Base-by-base conservation (phyloP, 2,888 invertebrate species). In the Andrena trimmerana region DNA sequence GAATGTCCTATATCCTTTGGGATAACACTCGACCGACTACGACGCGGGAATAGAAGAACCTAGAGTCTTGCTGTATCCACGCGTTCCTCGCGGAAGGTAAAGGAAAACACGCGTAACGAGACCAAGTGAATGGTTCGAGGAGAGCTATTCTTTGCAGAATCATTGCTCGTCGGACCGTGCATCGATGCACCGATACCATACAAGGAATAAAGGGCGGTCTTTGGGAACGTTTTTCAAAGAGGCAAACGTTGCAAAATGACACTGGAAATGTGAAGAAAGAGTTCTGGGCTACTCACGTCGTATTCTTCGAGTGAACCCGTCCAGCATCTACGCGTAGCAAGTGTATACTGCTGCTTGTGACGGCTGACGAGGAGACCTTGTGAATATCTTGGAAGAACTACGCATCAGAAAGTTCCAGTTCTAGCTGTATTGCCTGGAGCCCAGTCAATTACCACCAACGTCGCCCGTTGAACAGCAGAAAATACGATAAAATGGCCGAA, bases 231-330 rank as follows among this genome's bases (percentile, higher is more conserved):
- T 71, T 76, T 54, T 71, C 76, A 52, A 50, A 59, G 42, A 42
- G n/a, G 48, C 68, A 63, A 74, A 74, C 78, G 54, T 80, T 75
- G 65, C 69, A 79, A 74, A 84, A 84, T 79, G 78, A 74, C 69
- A 74, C 57, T 72, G 81, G 86, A 84, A 84, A 84, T 81, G 73
- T 48, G 66, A 31, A 59, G 59, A 74, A 31, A 65, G 16, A 57
- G 76, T 70, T 48, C 60, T 1, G 57, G 36, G 59, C 74, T 66
- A 31, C 29, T 72, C 66, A 27, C 63, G 20, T 24, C 10, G 57
- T 67, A 69, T 62, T 52, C 59, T 74, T 82, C 78, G 42, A 57
- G 20, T 20, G 29, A 48, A 29, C 10, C 54, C 10, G 42, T 20
- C 13, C 57, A 20, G 42, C 20, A 57, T 62, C 52, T 36, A 29